A percentile compares a stretch with the other conserved stretches of the same genome.
Evolutionary conservation across 2,113 vertebrate genomes (phyloP).

Genomic region (Solenodon paradoxus): DNA sequence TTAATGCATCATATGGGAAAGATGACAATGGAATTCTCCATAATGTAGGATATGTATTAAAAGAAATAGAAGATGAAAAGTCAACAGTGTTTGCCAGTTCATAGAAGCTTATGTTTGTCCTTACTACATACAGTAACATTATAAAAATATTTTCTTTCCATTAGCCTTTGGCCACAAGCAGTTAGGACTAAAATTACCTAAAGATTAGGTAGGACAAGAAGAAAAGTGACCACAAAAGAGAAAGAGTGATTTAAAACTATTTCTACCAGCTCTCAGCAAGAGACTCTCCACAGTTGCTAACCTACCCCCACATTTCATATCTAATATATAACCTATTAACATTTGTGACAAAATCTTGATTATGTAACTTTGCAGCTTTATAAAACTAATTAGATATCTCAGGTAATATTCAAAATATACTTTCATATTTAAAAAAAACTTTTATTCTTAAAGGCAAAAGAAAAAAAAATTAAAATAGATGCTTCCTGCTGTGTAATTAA

Average conservation of each 20-base stretch:
- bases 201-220: background rate
- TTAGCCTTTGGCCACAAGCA: background rate
- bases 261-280: background rate
- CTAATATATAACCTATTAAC: background rate
- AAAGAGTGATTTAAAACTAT: constrained; percentile 20
- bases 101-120: background rate
- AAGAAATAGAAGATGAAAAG: constrained; percentile 17
- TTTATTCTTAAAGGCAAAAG: constrained; percentile 43
- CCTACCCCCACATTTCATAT: background rate
- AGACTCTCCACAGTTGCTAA: background rate
- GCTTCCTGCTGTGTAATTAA: background rate
- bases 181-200: background rate
- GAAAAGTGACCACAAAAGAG: constrained; percentile 13
- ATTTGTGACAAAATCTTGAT: background rate
- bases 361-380: background rate
- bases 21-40: background rate
- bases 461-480: constrained; percentile 29
- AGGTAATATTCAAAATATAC: constrained; percentile 41
- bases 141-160: background rate
- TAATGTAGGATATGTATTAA: background rate
- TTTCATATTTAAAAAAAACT: background rate
- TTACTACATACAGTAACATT: background rate
- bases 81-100: background rate
- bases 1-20: background rate
- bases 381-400: background rate